These are phyloP conservation scores for Bovichtus variegatus DNA, from an alignment of 2,797 vertebrate genomes.

Conservation along the genomic window DNA sequence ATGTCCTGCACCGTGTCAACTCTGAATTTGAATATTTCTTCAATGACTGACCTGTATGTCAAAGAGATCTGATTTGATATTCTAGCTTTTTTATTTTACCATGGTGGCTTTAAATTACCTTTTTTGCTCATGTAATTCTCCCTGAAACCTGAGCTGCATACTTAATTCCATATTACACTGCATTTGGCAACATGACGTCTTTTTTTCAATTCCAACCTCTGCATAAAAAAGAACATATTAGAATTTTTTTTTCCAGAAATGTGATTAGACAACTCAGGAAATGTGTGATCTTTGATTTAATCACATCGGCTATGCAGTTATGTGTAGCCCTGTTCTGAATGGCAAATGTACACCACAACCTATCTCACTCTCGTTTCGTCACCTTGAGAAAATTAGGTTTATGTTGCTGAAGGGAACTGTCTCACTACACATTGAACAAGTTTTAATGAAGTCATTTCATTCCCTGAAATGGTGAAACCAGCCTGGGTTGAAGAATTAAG, in stretches of 20 bases:
- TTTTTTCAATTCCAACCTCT: not conserved
- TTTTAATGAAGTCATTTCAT: constrained; percentile 60
- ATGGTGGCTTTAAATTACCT: constrained; percentile 55
- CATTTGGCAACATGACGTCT: constrained; percentile 26
- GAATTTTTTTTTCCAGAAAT: constrained; percentile 17
- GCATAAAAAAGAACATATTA: constrained; percentile 17
- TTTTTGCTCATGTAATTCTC: constrained; percentile 60
- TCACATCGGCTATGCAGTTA: not conserved
- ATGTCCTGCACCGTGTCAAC: constrained; percentile 28
- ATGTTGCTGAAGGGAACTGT: constrained; percentile 36
- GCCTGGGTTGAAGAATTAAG: constrained; percentile 24
- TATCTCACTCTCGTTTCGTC: constrained; percentile 44
- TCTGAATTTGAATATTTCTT: constrained; percentile 53
- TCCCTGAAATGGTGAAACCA: constrained; percentile 51
- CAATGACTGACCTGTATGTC: constrained; percentile 55
- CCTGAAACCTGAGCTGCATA: constrained; percentile 56
- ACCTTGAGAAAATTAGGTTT: constrained; percentile 55
- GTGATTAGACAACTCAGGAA: constrained; percentile 14
- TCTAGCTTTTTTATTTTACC: constrained; percentile 47
- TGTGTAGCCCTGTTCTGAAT: not conserved
- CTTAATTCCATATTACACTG: constrained; percentile 56
- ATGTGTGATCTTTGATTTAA: constrained; percentile 20
- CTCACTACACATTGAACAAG: constrained; percentile 18
- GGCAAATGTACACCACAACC: not conserved
- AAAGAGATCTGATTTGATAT: constrained; percentile 65